Percentiles rank a stretch among this genome's conserved stretches.
These are phyloP conservation scores for Aporophyla nigra DNA, from an alignment of 2,888 invertebrate genomes.

Conservation along the genomic window DNA sequence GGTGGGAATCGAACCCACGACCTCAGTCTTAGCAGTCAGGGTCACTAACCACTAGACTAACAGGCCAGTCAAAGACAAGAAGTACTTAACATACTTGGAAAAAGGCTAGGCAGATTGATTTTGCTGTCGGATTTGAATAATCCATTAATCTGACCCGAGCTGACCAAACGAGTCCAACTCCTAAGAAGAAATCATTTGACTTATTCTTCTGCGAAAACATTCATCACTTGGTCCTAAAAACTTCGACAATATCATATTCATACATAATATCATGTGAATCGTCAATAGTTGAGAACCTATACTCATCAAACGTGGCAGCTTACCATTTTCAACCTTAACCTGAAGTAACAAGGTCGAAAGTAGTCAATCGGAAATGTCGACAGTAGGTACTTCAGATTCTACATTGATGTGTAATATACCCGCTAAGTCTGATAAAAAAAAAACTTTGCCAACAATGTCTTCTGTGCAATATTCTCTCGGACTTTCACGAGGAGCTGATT, in stretches of 20 bases:
- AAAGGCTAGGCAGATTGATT: too few species aligned
- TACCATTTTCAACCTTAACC: conserved; percentile 1
- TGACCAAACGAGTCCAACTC: conserved; percentile 5
- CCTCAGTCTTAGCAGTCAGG: too few species aligned
- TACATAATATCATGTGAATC: conserved; percentile 22
- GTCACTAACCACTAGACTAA: too few species aligned
- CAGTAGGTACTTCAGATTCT: conserved; percentile 23
- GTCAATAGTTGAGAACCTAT: conserved; percentile 23
- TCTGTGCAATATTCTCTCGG: conserved; percentile 43
- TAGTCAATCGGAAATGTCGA: conserved; percentile 8
- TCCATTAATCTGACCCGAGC: background rate
- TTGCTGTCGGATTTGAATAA: too few species aligned
- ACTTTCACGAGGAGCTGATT: conserved; percentile 53
- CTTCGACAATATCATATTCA: conserved; percentile 60
- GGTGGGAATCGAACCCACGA: too few species aligned
- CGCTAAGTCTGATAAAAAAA: conserved; percentile 26
- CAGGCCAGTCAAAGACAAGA: too few species aligned
- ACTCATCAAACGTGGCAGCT: background rate
- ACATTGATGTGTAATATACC: conserved; percentile 51
- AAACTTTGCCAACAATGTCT: conserved; percentile 53
- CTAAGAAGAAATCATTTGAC: conserved; percentile 19
- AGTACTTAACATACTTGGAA: too few species aligned
- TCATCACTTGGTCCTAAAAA: conserved; percentile 47
- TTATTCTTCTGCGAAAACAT: conserved; percentile 29
- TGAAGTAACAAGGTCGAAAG: conserved; percentile 3